Base-by-base conservation (phyloP, 2,113 vertebrate species). In the Brachyhypopomus gauderio region DNA sequence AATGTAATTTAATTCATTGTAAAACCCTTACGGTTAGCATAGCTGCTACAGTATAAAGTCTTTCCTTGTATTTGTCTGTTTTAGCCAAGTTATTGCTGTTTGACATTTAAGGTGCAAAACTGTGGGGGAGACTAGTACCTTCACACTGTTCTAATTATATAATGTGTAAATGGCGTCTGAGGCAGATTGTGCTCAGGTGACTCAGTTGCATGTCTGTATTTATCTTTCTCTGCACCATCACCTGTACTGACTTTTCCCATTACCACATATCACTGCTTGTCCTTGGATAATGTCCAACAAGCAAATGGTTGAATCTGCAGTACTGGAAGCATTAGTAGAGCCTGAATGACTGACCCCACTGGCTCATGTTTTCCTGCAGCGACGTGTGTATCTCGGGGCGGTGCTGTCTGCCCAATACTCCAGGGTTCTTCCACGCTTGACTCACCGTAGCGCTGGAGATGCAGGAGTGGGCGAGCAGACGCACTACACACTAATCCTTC, bases 401-500 rank as follows among this genome's bases (percentile, higher is more conserved):
- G 30, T 4, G 19, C 22, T 70, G n/a, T 79, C 34, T 71, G 25
- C 20, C 36, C 27, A 78, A 78, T 58, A 30, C 63, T 70, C 77
- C n/a, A 30, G 48, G 8, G 55, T 17, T 58, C 22, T 79, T 30
- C 66, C 66, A 41, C 59, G 3, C 55, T 30, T 67, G 45, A 78
- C 52, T 78, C 23, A 1, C 17, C n/a, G 12, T 59, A 71, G 66
- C 11, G 16, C 55, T 25, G 16, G 34, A 34, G 17, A 78, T 34
- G 30, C 30, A 79, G 34, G 27, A 71, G 38, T 72, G 25, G 36
- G 55, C 60, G 56, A 55, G 66, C 52, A 30, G 66, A 71, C n/a
- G 60, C 55, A 72, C 45, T 30, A 72, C 56, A 72, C 69, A 79
- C 48, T 25, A 80, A 72, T 20, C 72, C 56, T 72, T 19, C 56